phyloP scores from a whole-genome alignment of 2,113 vertebrate species.

The Triplophysa rosa region DNA sequence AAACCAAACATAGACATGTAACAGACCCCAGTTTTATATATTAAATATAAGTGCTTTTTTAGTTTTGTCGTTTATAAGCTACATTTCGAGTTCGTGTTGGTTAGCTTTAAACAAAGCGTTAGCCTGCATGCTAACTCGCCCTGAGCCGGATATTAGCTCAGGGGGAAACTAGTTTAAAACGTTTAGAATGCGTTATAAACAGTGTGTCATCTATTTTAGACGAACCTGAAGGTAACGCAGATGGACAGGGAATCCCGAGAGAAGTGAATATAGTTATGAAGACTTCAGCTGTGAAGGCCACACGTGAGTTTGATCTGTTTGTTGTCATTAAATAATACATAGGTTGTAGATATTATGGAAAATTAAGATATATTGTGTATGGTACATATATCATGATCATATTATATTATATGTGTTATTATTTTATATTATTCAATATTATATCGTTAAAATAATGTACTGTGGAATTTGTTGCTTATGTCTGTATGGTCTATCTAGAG shows the following conservation, averaged over 20 bases:
- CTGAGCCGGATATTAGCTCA: too few relatives aligned
- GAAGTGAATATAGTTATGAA: slow-evolving; percentile 71
- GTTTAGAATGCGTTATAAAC: background rate
- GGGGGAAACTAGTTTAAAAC: background rate
- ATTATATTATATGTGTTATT: background rate
- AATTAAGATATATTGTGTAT: background rate
- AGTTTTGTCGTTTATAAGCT: background rate
- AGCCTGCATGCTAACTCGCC: slow-evolving; percentile 7
- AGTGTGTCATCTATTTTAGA: slow-evolving; percentile 62
- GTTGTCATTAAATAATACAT: background rate
- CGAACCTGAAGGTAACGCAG: slow-evolving; percentile 79
- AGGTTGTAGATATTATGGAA: background rate
- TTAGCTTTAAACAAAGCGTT: slow-evolving; percentile 23
- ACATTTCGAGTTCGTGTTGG: background rate
- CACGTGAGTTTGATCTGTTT: slow-evolving; percentile 73
- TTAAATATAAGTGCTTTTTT: background rate
- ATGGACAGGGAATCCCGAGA: slow-evolving; percentile 69
- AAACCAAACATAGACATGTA: background rate
- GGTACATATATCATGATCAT: background rate
- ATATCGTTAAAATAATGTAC: too few relatives aligned
- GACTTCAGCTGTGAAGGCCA: slow-evolving; percentile 82
- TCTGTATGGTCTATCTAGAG: slow-evolving; percentile 70
- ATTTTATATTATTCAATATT: background rate
- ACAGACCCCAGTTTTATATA: background rate
- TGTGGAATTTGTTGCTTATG: background rate